Conservation (phyloP, 2,797 vertebrate species). For the Anguilla pacifica region DNA sequence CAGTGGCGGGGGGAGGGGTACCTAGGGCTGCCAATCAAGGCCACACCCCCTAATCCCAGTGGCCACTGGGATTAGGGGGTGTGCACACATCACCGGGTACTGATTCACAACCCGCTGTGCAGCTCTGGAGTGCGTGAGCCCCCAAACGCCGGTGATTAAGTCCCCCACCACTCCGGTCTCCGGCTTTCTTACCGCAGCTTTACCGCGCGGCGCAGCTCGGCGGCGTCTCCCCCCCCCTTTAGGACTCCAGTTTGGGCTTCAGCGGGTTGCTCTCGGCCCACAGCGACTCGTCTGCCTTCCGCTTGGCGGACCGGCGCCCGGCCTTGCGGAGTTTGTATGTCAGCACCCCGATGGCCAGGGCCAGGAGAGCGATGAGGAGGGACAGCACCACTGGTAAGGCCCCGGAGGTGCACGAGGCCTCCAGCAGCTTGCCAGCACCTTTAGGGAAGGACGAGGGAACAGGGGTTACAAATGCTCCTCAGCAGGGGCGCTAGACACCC, state of each 20-base stretch:
- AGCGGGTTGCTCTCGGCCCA: conserved; percentile 54
- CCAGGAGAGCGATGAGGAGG: conserved; percentile 40
- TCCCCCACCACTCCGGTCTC: neutral
- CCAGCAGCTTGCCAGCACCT: rapidly evolving
- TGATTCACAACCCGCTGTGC: neutral
- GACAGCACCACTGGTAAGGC: conserved; percentile 33
- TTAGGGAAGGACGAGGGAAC: conserved; percentile 37
- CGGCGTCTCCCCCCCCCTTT: neutral
- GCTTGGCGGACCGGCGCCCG: neutral
- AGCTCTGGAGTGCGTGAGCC: neutral
- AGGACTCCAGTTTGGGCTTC: conserved; percentile 27
- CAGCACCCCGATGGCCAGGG: conserved; percentile 47
- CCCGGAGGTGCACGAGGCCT: neutral
- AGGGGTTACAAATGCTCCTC: neutral
- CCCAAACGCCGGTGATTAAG: neutral
- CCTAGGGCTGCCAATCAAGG: neutral
- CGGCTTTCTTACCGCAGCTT: neutral
- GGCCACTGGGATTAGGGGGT: neutral
- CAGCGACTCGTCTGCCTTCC: conserved; percentile 38
- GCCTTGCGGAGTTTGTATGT: conserved; percentile 37
- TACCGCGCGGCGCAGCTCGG: neutral
- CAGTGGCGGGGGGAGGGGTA: too few species aligned
- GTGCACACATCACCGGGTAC: neutral
- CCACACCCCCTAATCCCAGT: neutral
- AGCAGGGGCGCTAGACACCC: neutral